Evolutionary conservation across 2,797 vertebrate genomes (phyloP), one percentile per base, ranked within the genome.

Genomic region (Myioborus melanocephalus): DNA sequence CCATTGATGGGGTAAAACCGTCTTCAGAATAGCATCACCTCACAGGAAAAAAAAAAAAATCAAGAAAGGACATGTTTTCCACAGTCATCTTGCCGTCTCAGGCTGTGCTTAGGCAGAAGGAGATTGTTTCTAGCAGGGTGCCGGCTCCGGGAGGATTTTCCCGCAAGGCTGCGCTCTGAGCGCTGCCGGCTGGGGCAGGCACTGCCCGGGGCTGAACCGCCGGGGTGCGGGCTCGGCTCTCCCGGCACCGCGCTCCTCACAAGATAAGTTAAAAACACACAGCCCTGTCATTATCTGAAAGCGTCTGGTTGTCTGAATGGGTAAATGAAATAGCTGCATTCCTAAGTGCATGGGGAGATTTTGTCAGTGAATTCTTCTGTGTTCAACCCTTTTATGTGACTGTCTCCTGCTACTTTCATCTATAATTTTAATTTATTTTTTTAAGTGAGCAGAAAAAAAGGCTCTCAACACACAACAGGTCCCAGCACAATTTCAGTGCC

Each of bases 171-270:
- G 52, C 50, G 77, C 32, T 68, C 50, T 0, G 12, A 81, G 49
- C 30, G 1, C 28, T 7, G 41, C 46, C 0, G 1, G 30, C 61
- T 5, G 3, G 75, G 82, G 59, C 63, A 79, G 63, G 41, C 7
- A 1, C 18, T 92, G 30, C 27, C 20, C 7, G 52, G 55, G 63
- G 22, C 70, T 1, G 5, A 43, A n/a, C 2, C 1, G 9, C 49
- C 59, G 0, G 5, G 23, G 14, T 30, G 52, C 8, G 0, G 32
- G 43, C 37, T 83, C 9, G 0, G 14, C 12, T 59, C 32, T 86
- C 12, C 14, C 1, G 0, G 43, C 76, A 46, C 46, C 7, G 0
- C 0, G 1, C 9, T 88, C 15, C 69, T n/a, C 61, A 35, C 21
- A 39, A 52, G 44, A 50, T 12, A 22, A 60, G 64, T 32, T 35